Percentiles rank a stretch among this genome's conserved stretches.
Evolutionary conservation across 1,140 invertebrate genomes (phyloP).

Genomic region (Bradynema listronoti): DNA sequence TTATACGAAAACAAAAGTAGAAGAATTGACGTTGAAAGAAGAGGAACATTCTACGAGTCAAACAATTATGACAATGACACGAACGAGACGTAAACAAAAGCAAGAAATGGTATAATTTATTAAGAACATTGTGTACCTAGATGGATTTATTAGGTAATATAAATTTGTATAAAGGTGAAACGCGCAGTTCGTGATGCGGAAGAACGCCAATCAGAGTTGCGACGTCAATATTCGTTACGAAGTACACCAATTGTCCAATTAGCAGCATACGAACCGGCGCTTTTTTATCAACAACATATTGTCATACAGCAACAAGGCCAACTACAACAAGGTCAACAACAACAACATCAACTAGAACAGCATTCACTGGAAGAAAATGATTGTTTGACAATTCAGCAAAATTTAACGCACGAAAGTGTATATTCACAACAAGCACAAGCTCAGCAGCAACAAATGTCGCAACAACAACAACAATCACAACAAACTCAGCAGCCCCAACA

Average conservation of each 20-base stretch:
- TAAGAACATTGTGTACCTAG: too few species aligned
- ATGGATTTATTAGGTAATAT: too few species aligned
- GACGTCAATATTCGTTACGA: constrained; percentile 90
- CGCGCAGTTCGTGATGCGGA: constrained; percentile 86
- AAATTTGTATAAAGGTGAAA: too few species aligned
- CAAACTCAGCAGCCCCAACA: constrained; percentile 3
- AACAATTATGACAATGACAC: constrained; percentile 92
- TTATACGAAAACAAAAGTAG: constrained; percentile 90
- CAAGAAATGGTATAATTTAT: constrained; percentile 97
- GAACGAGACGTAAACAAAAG: constrained; percentile 95
- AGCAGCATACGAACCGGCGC: constrained; percentile 80
- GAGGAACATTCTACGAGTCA: constrained; percentile 82
- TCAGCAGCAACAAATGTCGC: constrained; percentile 7
- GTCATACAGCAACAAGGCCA: constrained; percentile 17
- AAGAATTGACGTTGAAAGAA: constrained; percentile 97
- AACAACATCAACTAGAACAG: constrained; percentile 18
- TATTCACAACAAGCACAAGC: constrained; percentile 1
- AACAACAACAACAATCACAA: constrained; percentile 20
- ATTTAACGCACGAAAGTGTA: constrained; percentile 41
- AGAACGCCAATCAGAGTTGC: constrained; percentile 81
- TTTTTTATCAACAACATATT: constrained; percentile 66
- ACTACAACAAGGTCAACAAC: constrained; percentile 11
- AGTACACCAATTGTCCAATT: constrained; percentile 84
- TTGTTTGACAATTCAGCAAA: background rate
- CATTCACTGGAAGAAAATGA: constrained; percentile 13